Evolutionary conservation across 2,888 invertebrate species (phyloP).

Genomic region (Conistra vaccinii): DNA sequence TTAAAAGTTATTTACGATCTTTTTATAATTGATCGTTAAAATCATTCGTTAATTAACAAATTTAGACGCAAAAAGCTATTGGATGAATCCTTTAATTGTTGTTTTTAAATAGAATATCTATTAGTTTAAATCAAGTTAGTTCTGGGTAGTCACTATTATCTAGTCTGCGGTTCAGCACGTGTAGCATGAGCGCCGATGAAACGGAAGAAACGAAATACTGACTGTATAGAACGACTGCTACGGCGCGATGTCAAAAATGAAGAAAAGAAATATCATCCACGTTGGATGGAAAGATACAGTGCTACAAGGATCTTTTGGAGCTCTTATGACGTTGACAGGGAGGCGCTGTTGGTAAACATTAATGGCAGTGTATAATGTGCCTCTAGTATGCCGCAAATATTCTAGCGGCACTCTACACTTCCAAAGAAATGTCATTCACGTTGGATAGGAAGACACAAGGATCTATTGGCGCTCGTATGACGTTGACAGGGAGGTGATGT

Average conservation of each 20-base stretch:
- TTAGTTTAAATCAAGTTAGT: conserved; percentile 26
- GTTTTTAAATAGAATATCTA: conserved; percentile 11
- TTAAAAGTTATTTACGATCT: conserved; percentile 56
- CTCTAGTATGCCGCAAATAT: too few species aligned
- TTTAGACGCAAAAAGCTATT: conserved; percentile 56
- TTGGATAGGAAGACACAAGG: neutral
- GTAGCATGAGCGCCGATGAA: neutral
- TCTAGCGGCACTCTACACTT: too few species aligned
- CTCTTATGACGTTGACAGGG: neutral
- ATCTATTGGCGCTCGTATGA: neutral
- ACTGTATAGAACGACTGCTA: neutral
- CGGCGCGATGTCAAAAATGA: neutral
- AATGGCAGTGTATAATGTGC: too few species aligned
- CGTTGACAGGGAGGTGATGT: neutral
- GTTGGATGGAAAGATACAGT: neutral
- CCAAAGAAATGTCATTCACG: too few species aligned
- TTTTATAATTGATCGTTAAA: conserved; percentile 64
- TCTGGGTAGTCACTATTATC: conserved; percentile 1
- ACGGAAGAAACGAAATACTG: neutral
- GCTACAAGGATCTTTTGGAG: neutral
- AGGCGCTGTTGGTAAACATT: too few species aligned
- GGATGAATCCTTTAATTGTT: conserved; percentile 22
- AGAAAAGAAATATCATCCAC: too few species aligned
- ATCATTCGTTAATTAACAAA: conserved; percentile 61
- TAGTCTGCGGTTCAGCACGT: neutral